Evolutionary conservation across 2,113 vertebrate genomes (phyloP).

Genomic region (Sinocyclocheilus grahami): DNA sequence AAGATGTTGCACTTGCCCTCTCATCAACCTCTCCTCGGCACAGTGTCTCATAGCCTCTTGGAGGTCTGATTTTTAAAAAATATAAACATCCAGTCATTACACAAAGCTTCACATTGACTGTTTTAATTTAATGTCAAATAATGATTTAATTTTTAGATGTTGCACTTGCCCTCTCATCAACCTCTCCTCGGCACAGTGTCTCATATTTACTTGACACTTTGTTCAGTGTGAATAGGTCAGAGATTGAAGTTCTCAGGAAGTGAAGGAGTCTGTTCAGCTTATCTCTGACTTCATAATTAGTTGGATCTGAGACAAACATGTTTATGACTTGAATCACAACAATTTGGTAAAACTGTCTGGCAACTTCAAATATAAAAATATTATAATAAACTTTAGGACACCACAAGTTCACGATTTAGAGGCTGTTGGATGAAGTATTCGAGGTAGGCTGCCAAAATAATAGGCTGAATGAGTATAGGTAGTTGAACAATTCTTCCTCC

Average conservation of each 20-base stretch:
- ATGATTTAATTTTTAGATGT: background rate
- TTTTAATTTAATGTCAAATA: background rate
- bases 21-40: too few relatives aligned
- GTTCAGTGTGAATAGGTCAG: constrained; percentile 29
- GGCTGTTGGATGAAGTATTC: background rate
- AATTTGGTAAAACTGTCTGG: background rate
- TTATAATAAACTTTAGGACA: background rate
- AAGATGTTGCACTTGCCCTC: too few relatives aligned
- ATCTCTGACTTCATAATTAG: background rate
- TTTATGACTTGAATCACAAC: background rate
- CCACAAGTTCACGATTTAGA: constrained; percentile 9
- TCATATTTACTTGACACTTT: constrained; percentile 9
- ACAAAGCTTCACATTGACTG: background rate
- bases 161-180: constrained; percentile 40
- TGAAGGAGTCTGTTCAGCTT: background rate
- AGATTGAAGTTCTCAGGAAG: background rate
- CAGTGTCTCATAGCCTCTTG: too few relatives aligned
- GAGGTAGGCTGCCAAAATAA: constrained; percentile 16
- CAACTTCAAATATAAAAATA: background rate
- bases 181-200: constrained; percentile 52
- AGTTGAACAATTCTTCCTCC: background rate
- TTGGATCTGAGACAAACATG: constrained; percentile 11
- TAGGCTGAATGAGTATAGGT: constrained; percentile 11
- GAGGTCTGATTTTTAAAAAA: constrained; percentile 31
- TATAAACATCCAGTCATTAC: background rate